Conservation (phyloP, 2,113 vertebrate species). For the Glaucomys volans region DNA sequence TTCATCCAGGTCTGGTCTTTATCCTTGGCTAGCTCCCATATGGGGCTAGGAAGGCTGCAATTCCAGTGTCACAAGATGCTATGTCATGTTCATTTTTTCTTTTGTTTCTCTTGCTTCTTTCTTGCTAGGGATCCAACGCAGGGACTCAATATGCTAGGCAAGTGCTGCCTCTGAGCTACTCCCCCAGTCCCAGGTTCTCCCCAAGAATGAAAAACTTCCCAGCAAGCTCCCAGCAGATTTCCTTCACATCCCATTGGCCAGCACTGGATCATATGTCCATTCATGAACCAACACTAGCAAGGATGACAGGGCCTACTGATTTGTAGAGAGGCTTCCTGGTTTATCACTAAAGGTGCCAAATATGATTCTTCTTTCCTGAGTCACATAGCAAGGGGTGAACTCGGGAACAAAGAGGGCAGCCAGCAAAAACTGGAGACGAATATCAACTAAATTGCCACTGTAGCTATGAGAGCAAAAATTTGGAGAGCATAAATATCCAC, state of each 20-base stretch:
- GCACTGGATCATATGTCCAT: background rate
- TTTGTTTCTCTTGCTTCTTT: background rate
- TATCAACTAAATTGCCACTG: background rate
- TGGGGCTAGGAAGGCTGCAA: background rate
- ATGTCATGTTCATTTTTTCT: background rate
- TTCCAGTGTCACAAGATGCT: background rate
- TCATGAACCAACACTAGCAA: background rate
- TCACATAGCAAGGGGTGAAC: background rate
- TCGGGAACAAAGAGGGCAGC: background rate
- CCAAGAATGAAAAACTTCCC: background rate
- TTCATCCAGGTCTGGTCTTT: background rate
- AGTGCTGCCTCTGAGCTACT: background rate
- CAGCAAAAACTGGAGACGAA: background rate
- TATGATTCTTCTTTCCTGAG: background rate
- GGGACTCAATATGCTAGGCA: background rate
- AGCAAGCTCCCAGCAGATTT: background rate
- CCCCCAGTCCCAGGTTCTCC: background rate
- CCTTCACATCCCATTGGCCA: background rate
- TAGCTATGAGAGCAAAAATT: background rate
- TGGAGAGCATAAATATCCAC: conserved; percentile 1
- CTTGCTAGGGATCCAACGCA: background rate
- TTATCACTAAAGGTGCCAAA: background rate
- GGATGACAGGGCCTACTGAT: background rate
- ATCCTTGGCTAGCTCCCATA: background rate
- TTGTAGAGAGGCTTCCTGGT: background rate